phyloP scores from a whole-genome alignment of 2,113 vertebrate species.

The Psammodynastes pulverulentus region DNA sequence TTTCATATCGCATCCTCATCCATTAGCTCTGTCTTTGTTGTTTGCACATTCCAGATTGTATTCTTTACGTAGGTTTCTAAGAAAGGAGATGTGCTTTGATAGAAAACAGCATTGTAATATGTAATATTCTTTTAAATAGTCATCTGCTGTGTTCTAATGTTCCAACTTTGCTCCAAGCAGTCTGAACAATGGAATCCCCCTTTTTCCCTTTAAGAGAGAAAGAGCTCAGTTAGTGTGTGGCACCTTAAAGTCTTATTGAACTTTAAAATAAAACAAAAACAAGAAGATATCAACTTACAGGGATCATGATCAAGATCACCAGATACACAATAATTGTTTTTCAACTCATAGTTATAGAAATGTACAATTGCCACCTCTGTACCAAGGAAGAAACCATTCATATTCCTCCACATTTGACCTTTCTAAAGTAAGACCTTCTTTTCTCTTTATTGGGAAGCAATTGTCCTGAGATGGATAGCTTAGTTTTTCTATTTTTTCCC shows the following conservation, averaged over 20 bases:
- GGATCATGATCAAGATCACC: neutral
- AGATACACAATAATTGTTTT: neutral
- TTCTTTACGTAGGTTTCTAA: neutral
- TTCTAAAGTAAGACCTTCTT: neutral
- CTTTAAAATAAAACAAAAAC: neutral
- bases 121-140: neutral
- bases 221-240: neutral
- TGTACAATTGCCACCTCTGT: neutral
- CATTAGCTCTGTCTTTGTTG: neutral
- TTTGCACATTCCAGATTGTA: neutral
- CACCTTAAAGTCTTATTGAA: neutral
- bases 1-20: neutral
- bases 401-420: neutral
- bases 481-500: neutral
- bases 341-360: neutral
- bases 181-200: neutral
- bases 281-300: neutral
- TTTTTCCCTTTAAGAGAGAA: neutral
- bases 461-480: neutral
- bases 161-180: neutral
- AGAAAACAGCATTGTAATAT: neutral
- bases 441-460: neutral
- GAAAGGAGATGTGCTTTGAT: neutral
- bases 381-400: neutral
- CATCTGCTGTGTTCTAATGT: neutral